Evolutionary conservation across 1,140 invertebrate species (phyloP).

Genomic region (Holcopasites calliopsidis): DNA sequence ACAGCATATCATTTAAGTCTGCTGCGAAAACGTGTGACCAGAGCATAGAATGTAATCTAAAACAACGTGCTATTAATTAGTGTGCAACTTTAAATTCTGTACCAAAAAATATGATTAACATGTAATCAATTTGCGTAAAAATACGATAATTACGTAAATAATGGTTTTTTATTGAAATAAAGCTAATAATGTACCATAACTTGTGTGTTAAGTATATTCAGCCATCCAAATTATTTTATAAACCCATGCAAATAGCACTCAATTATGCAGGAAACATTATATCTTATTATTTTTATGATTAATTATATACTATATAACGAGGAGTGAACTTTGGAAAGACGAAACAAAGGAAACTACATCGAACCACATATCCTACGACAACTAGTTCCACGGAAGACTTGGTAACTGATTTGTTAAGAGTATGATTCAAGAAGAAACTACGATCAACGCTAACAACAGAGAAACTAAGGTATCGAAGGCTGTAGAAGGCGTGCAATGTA

Average conservation of each 20-base stretch:
- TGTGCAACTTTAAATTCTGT: no score
- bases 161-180: no score
- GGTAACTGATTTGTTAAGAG: not conserved
- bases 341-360: not conserved
- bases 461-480: not conserved
- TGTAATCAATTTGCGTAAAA: no score
- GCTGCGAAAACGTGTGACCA: no score
- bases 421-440: not conserved
- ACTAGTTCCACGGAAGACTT: not conserved
- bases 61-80: no score
- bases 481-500: not conserved
- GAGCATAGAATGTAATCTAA: no score
- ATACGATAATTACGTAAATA: no score
- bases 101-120: no score
- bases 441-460: not conserved
- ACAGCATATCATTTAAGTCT: not conserved
- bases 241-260: not conserved
- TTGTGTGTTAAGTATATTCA: no score
- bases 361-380: not conserved
- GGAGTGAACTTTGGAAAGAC: not conserved
- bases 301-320: not conserved
- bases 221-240: not conserved
- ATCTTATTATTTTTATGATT: no score
- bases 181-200: no score
- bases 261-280: not conserved